These are phyloP conservation scores for Xestia c-nigrum DNA, from an alignment of 2,888 invertebrate genomes.

Conservation along the genomic window DNA sequence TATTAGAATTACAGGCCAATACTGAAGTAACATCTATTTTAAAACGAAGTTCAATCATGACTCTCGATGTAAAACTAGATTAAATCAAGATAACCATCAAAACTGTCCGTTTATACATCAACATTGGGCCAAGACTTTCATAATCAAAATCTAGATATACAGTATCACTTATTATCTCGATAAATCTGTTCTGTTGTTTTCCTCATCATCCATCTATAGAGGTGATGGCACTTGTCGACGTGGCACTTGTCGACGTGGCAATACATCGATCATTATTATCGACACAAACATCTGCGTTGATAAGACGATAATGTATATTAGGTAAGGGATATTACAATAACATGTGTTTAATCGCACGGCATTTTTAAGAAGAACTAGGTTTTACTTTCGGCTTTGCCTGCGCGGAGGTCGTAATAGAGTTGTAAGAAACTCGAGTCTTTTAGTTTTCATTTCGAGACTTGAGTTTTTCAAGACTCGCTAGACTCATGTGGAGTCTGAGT, in stretches of 20 bases:
- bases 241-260: conserved; percentile 1
- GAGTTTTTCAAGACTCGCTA: no score
- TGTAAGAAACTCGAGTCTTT: no score
- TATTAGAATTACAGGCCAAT: background rate
- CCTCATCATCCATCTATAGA: background rate
- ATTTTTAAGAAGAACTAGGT: background rate
- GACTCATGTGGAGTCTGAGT: no score
- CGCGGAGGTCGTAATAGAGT: background rate
- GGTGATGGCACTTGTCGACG: conserved; percentile 1
- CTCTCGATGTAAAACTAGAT: conserved; percentile 9
- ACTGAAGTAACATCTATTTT: background rate
- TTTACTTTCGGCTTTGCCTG: background rate
- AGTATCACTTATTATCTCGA: background rate
- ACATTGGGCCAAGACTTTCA: background rate
- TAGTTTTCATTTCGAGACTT: no score
- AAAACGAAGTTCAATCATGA: background rate
- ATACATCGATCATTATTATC: conserved; percentile 13
- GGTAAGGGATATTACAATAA: background rate
- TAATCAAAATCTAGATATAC: conserved; percentile 6
- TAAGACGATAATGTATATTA: background rate
- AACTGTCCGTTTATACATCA: background rate
- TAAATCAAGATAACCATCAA: background rate
- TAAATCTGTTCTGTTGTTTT: conserved; percentile 18
- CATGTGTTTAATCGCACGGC: background rate
- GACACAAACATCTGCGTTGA: conserved; percentile 13